Evolutionary conservation across 2,113 vertebrate genomes (phyloP).

Genomic region (Scomber colias): DNA sequence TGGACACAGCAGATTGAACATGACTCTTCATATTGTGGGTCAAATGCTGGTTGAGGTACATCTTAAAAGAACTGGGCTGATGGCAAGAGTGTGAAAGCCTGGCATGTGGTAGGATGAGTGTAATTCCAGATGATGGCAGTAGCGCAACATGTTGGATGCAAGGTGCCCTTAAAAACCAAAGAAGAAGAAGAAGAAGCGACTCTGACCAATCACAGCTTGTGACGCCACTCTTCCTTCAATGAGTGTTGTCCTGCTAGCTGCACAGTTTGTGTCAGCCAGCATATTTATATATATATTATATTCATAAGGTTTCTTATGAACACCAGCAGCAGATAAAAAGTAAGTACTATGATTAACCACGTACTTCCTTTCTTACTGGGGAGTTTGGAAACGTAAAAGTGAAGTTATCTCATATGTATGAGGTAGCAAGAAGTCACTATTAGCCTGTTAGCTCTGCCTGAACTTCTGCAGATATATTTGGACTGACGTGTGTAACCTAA

Average conservation of each 20-base stretch:
- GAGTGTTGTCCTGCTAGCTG: not conserved
- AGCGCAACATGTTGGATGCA: no score
- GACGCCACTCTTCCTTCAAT: constrained; percentile 7
- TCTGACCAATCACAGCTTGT: constrained; percentile 41
- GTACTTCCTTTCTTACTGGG: rapidly evolving
- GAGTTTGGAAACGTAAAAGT: not conserved
- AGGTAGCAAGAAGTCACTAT: not conserved
- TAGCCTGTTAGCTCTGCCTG: not conserved
- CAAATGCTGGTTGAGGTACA: no score
- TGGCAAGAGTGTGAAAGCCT: no score
- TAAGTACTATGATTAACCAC: not conserved
- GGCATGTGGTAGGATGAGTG: no score
- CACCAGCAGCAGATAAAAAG: not conserved
- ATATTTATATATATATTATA: not conserved
- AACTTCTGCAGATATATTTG: not conserved
- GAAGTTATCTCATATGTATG: not conserved
- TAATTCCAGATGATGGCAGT: no score
- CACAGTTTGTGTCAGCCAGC: not conserved
- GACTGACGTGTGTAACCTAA: no score
- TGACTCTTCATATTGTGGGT: no score
- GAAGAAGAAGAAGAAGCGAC: not conserved
- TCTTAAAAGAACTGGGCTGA: no score
- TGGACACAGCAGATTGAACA: no score
- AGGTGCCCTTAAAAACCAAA: no score
- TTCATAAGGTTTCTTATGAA: not conserved